Conservation (phyloP, 2,113 vertebrate species). For the Pandion haliaetus region DNA sequence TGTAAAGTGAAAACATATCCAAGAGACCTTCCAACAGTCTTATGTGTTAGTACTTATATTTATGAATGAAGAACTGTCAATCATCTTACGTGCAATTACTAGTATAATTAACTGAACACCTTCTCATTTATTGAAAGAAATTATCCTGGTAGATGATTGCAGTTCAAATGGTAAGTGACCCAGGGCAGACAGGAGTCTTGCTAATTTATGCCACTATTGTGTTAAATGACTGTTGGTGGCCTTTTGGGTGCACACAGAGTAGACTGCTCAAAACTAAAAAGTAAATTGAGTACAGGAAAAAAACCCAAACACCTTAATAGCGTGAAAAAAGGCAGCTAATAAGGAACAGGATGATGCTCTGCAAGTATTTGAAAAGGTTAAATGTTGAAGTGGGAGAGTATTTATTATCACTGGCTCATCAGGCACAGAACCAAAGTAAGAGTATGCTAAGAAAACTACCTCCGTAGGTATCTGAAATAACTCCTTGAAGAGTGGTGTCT, state of each 20-base stretch:
- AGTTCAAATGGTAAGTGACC: slow-evolving; percentile 72
- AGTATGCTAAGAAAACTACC: not conserved
- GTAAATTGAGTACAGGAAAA: not conserved
- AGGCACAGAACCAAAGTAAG: not conserved
- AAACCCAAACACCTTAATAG: not conserved
- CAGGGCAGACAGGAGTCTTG: not conserved
- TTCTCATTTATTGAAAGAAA: slow-evolving; percentile 73
- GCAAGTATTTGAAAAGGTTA: not conserved
- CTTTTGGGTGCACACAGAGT: not conserved
- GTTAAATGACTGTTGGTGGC: not conserved
- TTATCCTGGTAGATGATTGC: slow-evolving; percentile 82
- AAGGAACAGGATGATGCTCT: not conserved
- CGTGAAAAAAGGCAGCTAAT: not conserved
- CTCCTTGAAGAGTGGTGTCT: not conserved
- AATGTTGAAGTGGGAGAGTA: not conserved
- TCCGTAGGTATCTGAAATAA: not conserved
- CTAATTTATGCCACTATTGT: not conserved
- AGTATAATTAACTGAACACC: slow-evolving; percentile 78
- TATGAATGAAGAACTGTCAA: slow-evolving; percentile 78
- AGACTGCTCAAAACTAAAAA: not conserved
- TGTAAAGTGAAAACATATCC: slow-evolving; percentile 73
- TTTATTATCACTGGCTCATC: not conserved
- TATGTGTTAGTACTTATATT: slow-evolving; percentile 83
- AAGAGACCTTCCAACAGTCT: slow-evolving; percentile 72
- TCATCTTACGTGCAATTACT: slow-evolving; percentile 75